phyloP scores from a whole-genome alignment of 35 echinoderm and acorn worm species.

The Apostichopus parvimensis region DNA sequence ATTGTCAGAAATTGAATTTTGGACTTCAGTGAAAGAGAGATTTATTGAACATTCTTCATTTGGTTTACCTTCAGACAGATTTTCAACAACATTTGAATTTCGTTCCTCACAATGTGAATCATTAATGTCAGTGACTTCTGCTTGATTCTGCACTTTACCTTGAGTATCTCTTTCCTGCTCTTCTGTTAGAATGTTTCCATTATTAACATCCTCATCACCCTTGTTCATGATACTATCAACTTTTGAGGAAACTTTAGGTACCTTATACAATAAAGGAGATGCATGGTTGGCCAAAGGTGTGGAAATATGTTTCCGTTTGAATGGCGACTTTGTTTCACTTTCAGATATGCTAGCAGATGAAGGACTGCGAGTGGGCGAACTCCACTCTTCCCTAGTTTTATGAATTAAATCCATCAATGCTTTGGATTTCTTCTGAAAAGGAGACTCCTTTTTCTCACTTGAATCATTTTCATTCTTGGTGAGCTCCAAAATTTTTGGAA shows the following conservation, averaged over 20 bases:
- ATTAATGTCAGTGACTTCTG: background rate
- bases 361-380: conserved; percentile 30
- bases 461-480: background rate
- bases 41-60: background rate
- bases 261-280: conserved; percentile 2
- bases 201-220: background rate
- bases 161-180: background rate
- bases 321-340: background rate
- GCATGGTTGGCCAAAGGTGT: background rate
- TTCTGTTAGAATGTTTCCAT: background rate
- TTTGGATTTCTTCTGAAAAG: conserved; percentile 35
- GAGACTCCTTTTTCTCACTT: conserved; percentile 17
- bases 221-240: background rate
- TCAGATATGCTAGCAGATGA: background rate
- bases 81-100: background rate
- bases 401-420: conserved; percentile 13
- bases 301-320: background rate
- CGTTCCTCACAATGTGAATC: background rate
- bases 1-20: background rate
- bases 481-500: background rate
- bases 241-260: background rate
- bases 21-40: background rate
- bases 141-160: too few species aligned
- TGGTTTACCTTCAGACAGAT: background rate
- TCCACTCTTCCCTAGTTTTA: conserved; percentile 32